phyloP scores from a whole-genome alignment of 2,888 invertebrate genomes.

The Microctonus brassicae region DNA sequence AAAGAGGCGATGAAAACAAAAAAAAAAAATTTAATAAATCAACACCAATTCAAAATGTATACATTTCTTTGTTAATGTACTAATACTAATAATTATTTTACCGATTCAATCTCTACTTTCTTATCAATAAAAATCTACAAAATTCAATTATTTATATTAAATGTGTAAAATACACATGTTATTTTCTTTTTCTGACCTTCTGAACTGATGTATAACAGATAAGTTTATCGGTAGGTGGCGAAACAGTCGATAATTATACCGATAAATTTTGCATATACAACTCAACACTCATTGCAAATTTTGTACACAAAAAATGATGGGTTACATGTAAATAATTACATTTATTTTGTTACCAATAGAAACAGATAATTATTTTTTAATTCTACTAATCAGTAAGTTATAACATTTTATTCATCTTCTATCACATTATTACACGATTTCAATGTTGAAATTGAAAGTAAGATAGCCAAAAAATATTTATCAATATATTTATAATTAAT shows the following conservation, averaged over 20 bases:
- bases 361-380: no score
- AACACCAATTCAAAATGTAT: slow-evolving; percentile 37
- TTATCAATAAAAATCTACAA: slow-evolving; percentile 53
- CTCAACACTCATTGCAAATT: no score
- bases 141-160: slow-evolving; percentile 29
- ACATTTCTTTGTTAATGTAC: slow-evolving; percentile 41
- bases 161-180: background rate
- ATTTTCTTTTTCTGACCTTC: no score
- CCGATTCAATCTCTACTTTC: slow-evolving; percentile 52
- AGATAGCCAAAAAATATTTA: background rate
- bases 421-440: background rate
- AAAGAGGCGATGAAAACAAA: background rate
- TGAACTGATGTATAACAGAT: background rate
- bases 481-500: background rate
- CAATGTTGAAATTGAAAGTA: slow-evolving; percentile 15
- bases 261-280: no score
- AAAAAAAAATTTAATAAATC: background rate
- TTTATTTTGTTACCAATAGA: no score
- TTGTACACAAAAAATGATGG: no score
- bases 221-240: slow-evolving; percentile 23
- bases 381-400: no score
- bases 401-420: no score
- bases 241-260: background rate
- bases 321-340: no score
- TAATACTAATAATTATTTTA: slow-evolving; percentile 45